Conservation (phyloP, 2,797 vertebrate species). For the Morelia viridis region DNA sequence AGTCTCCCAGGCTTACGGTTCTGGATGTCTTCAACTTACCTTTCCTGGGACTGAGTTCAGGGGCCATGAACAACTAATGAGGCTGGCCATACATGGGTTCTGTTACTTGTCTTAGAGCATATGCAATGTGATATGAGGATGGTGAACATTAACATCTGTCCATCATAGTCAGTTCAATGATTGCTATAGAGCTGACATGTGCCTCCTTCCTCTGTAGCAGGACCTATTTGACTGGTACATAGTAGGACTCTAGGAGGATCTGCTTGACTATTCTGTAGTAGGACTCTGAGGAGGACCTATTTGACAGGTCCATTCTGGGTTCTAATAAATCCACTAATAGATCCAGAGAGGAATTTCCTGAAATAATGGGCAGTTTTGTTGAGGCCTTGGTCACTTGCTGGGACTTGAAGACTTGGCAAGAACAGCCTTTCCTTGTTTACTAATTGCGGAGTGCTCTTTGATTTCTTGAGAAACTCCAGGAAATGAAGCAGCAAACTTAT, state of each 20-base stretch:
- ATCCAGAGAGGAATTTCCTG: not conserved
- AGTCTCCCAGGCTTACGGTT: not conserved
- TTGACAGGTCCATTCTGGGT: not conserved
- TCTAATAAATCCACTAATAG: not conserved
- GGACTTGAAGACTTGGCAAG: not conserved
- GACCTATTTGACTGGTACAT: not conserved
- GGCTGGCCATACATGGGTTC: not conserved
- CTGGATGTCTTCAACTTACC: not conserved
- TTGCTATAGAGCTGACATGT: not conserved
- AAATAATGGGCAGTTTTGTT: not conserved
- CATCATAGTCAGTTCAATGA: not conserved
- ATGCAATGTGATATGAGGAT: not conserved
- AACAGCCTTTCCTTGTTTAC: not conserved
- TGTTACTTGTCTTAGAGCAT: not conserved
- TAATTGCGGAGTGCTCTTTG: not conserved
- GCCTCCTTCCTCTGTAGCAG: not conserved
- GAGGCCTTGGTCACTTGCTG: not conserved
- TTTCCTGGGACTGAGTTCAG: not conserved
- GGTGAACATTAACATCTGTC: not conserved
- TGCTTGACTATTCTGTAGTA: too few relatives aligned
- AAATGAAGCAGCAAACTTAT: not conserved
- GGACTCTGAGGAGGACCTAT: not conserved
- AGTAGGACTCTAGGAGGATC: too few relatives aligned
- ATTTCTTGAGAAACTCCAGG: not conserved
- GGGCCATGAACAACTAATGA: not conserved